Base-by-base conservation (phyloP, 2,888 invertebrate genomes). In the Pachydiplax longipennis region DNA sequence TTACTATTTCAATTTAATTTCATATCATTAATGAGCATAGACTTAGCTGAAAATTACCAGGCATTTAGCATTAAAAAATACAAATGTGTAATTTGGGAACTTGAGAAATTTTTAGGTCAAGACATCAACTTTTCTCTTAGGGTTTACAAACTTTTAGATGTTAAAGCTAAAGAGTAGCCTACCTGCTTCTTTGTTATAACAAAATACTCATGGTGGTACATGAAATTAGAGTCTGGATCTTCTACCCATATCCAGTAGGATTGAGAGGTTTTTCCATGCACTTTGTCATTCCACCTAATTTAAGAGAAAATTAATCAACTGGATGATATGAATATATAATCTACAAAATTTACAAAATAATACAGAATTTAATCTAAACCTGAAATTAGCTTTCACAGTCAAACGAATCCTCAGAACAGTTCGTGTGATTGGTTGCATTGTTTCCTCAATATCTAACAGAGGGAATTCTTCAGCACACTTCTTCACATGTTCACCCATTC, bases 161-260 rank as follows among this genome's bases (percentile, higher is more conserved):
- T 5, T 37, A 1, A 18, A 6, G 5, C 37, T 22, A 61, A 44
- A 35, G 44, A 92, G 92, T 35, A 91, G 91, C 92, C 90, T 92
- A 97, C 97, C 95, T 97, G 97, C 94, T 97, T 97, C 93, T 96
- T 97, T 65, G 97, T 96, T 53, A 99, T 94, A 35, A 97, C 96
- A 93, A 99, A 98, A 93, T 97, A 97, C 94, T 99, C 99, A 91
- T 98, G 97, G 94, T 99, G 99, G 94, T 99, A 99, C 94, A 99
- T 99, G 92, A 96, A 96, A 93, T 99, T 98, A 90, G 96, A 97
- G 80, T 98, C 98, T 0, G 99, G 97, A 94, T 99, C 99, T 94
- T 99, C 99, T 53, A 99, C 97, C 98, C 99, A 99, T 91, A 99
- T 96, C 98, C 99, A 99, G 94, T 99, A 99, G 0, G 97, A 96